Evolutionary conservation across 2,888 invertebrate species (phyloP).

Genomic region (Deilephila elpenor): DNA sequence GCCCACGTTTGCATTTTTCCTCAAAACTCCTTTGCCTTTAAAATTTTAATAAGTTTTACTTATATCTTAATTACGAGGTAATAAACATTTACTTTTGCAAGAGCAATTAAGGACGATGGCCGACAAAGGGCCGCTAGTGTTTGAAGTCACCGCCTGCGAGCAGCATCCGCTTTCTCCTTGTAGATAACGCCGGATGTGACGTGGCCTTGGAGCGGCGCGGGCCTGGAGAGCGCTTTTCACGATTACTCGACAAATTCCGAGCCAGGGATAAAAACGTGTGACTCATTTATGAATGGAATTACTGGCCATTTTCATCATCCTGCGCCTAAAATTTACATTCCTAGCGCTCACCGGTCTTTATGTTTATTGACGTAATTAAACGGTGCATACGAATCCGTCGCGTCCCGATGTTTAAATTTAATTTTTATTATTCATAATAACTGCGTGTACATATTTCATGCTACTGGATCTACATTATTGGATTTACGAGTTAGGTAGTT

Average conservation of each 20-base stretch:
- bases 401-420: neutral
- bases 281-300: slow-evolving; percentile 57
- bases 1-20: slow-evolving; percentile 33
- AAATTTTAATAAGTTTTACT: slow-evolving; percentile 19
- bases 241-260: slow-evolving; percentile 79
- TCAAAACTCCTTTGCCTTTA: neutral
- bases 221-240: slow-evolving; percentile 78
- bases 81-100: slow-evolving; percentile 76
- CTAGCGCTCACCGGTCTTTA: slow-evolving; percentile 14
- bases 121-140: slow-evolving; percentile 71
- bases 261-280: slow-evolving; percentile 62
- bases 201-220: slow-evolving; percentile 67
- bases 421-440: slow-evolving; percentile 17
- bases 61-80: slow-evolving; percentile 54
- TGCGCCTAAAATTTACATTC: slow-evolving; percentile 28
- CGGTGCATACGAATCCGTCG: slow-evolving; percentile 1
- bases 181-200: slow-evolving; percentile 77
- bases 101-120: slow-evolving; percentile 65
- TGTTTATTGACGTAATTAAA: slow-evolving; percentile 39
- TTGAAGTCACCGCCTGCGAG: slow-evolving; percentile 69
- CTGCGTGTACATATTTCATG: slow-evolving; percentile 30
- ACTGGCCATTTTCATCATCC: slow-evolving; percentile 29
- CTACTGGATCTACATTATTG: slow-evolving; percentile 39
- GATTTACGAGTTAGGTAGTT: slow-evolving; percentile 45
- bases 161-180: slow-evolving; percentile 79